Conservation (phyloP, 1,140 invertebrate genomes). For the Maconellicoccus hirsutus region DNA sequence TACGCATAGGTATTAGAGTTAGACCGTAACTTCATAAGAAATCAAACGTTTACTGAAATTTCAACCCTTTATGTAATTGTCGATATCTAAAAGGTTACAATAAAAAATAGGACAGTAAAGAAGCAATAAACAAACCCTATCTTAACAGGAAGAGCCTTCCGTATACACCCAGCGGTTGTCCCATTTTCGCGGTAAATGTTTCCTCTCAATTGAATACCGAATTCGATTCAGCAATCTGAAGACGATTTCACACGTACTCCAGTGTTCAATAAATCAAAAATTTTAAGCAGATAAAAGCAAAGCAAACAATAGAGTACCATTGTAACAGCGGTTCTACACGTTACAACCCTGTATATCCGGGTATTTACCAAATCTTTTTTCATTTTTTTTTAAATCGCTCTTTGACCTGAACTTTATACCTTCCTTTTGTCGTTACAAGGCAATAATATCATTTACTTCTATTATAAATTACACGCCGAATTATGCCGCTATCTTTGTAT, state of each 20-base stretch:
- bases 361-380: background rate
- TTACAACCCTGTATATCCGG: constrained; percentile 17
- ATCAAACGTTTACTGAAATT: background rate
- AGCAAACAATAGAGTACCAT: background rate
- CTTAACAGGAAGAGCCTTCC: background rate
- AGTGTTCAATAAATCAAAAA: constrained; percentile 17
- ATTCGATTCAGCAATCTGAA: constrained; percentile 21
- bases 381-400: constrained; percentile 12
- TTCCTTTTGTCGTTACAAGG: background rate
- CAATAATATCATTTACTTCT: constrained; percentile 22
- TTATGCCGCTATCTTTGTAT: background rate
- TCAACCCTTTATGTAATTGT: background rate
- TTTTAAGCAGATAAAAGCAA: background rate
- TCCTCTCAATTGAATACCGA: constrained; percentile 19
- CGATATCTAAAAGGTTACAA: background rate
- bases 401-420: constrained; percentile 13
- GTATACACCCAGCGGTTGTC: background rate
- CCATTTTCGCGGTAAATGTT: constrained; percentile 12
- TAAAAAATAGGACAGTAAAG: background rate
- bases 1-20: too few species aligned
- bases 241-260: constrained; percentile 21
- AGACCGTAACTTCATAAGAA: background rate
- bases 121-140: constrained; percentile 9
- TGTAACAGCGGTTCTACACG: constrained; percentile 4
- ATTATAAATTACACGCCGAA: constrained; percentile 21